phyloP scores from a whole-genome alignment of 2,888 invertebrate genomes.

The Cephus sareptanus region DNA sequence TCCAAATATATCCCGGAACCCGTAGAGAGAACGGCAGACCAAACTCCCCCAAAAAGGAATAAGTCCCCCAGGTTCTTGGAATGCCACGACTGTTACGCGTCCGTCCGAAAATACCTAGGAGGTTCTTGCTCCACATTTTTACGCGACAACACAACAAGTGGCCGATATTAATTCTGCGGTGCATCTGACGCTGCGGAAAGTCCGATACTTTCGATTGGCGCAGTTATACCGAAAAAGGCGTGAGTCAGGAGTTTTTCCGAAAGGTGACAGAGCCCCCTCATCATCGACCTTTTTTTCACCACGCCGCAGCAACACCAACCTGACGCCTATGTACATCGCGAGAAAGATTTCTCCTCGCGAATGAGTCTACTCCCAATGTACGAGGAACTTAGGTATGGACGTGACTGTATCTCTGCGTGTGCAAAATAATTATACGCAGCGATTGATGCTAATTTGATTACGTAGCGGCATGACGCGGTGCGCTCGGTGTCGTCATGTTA shows the following conservation, averaged over 20 bases:
- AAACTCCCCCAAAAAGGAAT: slow-evolving; percentile 47
- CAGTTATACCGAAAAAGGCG: not conserved
- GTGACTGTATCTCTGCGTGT: not conserved
- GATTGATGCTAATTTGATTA: not conserved
- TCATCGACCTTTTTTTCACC: too few species aligned
- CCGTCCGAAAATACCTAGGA: slow-evolving; percentile 36
- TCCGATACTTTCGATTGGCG: slow-evolving; percentile 4
- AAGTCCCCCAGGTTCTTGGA: slow-evolving; percentile 39
- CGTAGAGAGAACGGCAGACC: slow-evolving; percentile 33
- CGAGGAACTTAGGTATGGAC: not conserved
- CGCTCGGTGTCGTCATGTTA: not conserved
- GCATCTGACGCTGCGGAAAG: slow-evolving; percentile 5
- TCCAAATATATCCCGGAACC: slow-evolving; percentile 45
- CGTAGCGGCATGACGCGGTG: not conserved
- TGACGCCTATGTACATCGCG: not conserved
- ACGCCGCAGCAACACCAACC: not conserved
- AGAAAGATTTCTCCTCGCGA: not conserved
- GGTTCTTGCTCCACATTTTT: slow-evolving; percentile 51
- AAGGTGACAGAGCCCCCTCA: not conserved
- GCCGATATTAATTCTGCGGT: not conserved
- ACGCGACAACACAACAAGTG: slow-evolving; percentile 12
- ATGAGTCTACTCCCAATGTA: not conserved
- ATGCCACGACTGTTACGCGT: slow-evolving; percentile 45
- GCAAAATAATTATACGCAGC: not conserved
- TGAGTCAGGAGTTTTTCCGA: not conserved